These are phyloP conservation scores for Willowsia nigromaculata DNA, from an alignment of 2,888 invertebrate genomes.

Conservation along the genomic window DNA sequence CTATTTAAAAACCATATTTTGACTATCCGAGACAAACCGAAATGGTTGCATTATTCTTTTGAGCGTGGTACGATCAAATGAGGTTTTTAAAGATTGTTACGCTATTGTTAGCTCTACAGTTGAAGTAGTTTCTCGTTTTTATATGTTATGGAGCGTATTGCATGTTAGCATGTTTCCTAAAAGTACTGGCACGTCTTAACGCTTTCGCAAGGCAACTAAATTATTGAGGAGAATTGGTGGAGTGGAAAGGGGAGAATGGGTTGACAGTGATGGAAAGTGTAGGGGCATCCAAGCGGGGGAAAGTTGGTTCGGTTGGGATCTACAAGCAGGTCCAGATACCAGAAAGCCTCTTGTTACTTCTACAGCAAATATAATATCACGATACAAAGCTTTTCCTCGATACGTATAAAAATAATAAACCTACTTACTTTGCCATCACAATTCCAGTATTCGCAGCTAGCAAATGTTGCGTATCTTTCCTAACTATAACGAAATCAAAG, in stretches of 20 bases:
- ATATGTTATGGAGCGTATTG: constrained; percentile 8
- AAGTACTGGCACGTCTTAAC: constrained; percentile 29
- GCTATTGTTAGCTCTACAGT: background rate
- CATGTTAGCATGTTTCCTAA: constrained; percentile 7
- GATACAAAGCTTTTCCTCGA: constrained; percentile 11
- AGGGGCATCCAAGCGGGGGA: constrained; percentile 69
- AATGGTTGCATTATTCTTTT: background rate
- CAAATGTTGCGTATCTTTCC: background rate
- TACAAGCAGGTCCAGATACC: constrained; percentile 59
- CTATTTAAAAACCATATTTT: constrained; percentile 68
- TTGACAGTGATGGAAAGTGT: constrained; percentile 72
- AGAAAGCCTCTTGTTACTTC: constrained; percentile 11
- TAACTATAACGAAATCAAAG: constrained; percentile 14
- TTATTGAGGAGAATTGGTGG: constrained; percentile 66
- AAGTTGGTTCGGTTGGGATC: constrained; percentile 57
- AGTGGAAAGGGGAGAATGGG: constrained; percentile 71
- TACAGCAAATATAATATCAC: background rate
- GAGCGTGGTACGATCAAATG: background rate
- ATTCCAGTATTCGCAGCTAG: background rate
- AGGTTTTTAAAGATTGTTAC: constrained; percentile 2
- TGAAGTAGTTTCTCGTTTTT: background rate
- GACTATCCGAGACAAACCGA: constrained; percentile 13
- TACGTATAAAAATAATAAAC: constrained; percentile 26
- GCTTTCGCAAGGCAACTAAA: constrained; percentile 60
- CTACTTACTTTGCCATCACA: constrained; percentile 5